Base-by-base conservation (phyloP, 2,797 vertebrate genomes). In the Labroides dimidiatus region DNA sequence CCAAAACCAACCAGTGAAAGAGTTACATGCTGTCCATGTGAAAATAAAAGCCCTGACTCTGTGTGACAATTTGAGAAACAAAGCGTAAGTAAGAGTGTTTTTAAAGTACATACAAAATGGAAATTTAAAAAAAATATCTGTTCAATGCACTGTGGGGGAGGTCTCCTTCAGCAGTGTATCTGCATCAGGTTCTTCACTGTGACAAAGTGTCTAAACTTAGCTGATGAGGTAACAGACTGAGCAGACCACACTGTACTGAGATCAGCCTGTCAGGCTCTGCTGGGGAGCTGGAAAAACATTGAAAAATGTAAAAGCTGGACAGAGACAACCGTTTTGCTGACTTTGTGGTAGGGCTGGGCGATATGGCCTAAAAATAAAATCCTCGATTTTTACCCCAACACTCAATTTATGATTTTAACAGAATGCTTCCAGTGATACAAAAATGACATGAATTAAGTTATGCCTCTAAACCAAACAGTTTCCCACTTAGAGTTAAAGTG, bases 181-280 rank as follows among this genome's bases (percentile, higher is more conserved):
- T 60, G 39, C 23, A 24, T 62, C 43, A 57, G 69, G 68, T 81
- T 77, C 72, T 59, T 73, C 17, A 6, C 53, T 50, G 50, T 41
- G 72, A 76, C 78, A 78, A 73, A 73, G 44, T 12, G 23, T 63
- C 80, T 82, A 78, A 81, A 80, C 65, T 75, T 82, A 85, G 77
- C 68, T 0, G 24, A 16, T 80, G 77, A 80, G 48, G 41, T 78
- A 59, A 66, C n/a, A 36, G 21, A 50, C 63, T 55, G 69, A 74
- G 63, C 65, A 69, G 63, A 69, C 68, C 69, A 48, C 57, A 58
- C 82, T 59, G 82, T 6, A 54, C 71, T 66, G 44, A 53, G 61
- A 47, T 57, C 78, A 64, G 65, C 51, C 43, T 44, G 53, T 48
- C 60, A 39, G 64, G 10, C 50, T 4, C 23, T 33, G 59, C 50